Evolutionary conservation across 1,140 invertebrate species (phyloP), one percentile per base, ranked within the genome.

Genomic region (Megalonaias nervosa): DNA sequence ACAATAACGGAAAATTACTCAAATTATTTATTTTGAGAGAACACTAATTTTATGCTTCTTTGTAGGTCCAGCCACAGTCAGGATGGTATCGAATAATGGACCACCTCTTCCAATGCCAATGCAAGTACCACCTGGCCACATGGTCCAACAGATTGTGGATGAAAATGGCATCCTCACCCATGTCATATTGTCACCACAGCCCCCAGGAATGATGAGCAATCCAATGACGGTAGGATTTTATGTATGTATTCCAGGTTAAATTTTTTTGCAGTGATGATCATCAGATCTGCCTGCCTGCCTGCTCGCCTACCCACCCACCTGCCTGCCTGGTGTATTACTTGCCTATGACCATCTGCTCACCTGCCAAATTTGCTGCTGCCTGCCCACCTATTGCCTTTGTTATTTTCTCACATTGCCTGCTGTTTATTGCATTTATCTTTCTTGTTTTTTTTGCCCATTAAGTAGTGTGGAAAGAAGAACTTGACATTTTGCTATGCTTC

Each of bases 81-180:
- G 95, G 82, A 95, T 96, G 95, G 94, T 96, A 80, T 95, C 95
- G 76, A 95, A 94, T 91, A 93, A 94, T 68, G 94, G 94, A 77
- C 94, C 94, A 69, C 94, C 94, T 56, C 93, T 95, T 81, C 94
- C 95, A 60, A 95, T 97, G 93, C 96, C 95, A 70, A 95, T 97
- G 87, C 95, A 96, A 91, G 95, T 97, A 79, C 96, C 96, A 55
- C 95, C 95, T 60, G 96, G 96, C 87, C 96, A 95, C 92, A 93
- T 97, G 90, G 94, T 97, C 81, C 95, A 96, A 89, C 96, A 96
- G 89, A 96, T 97, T 84, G 94, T 97, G 80, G 96, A 97, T 91
- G 96, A 97, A 90, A 95, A 93, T 89, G 95, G 95, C 71, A 89
- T 95, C 74, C 92, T 97, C 81, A 93, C 95, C 60, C 96, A 97